phyloP scores from a whole-genome alignment of 2,113 vertebrate species.

The Pontoporia blainvillei region DNA sequence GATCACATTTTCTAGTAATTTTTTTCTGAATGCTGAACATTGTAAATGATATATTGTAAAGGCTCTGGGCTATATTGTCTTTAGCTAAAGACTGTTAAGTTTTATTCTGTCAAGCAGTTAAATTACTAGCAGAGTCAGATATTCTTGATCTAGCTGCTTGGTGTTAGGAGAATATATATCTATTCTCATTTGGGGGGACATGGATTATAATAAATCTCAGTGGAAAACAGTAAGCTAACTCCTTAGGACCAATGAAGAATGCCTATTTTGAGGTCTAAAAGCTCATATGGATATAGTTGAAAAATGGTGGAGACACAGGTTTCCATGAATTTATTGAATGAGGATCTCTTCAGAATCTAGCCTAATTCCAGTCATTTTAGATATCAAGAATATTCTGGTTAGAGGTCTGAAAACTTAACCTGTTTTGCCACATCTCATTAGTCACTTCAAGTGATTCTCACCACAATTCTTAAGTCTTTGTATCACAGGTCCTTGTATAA shows the following conservation, averaged over 20 bases:
- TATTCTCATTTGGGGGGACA: not conserved
- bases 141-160: not conserved
- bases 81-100: not conserved
- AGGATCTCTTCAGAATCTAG: slow-evolving; percentile 23
- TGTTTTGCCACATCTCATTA: not conserved
- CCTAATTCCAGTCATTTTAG: not conserved
- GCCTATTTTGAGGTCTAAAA: not conserved
- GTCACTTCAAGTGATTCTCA: not conserved
- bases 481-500: not conserved
- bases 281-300: not conserved
- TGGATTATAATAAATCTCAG: not conserved
- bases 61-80: not conserved
- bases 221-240: not conserved
- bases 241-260: not conserved
- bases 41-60: not conserved
- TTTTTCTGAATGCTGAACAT: not conserved
- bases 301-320: not conserved
- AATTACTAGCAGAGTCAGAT: not conserved
- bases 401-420: not conserved
- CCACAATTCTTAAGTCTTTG: not conserved
- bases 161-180: not conserved
- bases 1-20: not conserved
- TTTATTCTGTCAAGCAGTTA: not conserved
- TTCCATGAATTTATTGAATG: not conserved
- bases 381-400: not conserved